Base-by-base conservation (phyloP, 1,140 invertebrate species). In the Hyles euphorbiae region DNA sequence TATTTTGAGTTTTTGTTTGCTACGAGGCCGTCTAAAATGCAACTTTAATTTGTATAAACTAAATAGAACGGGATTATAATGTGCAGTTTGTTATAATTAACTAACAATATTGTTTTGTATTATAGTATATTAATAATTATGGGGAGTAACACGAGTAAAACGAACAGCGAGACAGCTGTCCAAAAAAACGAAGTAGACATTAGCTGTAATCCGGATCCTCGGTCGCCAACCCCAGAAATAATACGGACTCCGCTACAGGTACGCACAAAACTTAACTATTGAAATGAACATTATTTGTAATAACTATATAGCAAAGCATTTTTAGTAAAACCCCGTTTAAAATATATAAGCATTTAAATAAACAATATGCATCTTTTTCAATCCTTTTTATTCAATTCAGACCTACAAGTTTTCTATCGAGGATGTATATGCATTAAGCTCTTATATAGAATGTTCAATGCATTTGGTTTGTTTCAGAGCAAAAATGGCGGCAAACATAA, bases 191-290 rank as follows among this genome's bases (percentile, higher is more conserved):
- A 81, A 12, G 63, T 51, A n/a, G 72, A 79, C 60, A 58, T 70
- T 56, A 65, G 56, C 66, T 70, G 56, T 64, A 84, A 79, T 74
- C 65, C 80, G 53, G 86, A 88, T 79, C 86, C 86, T 67, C 70
- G 86, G 63, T 88, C 86, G 61, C 86, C 86, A 53, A 87, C 86
- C 65, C 86, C 83, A 48, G 86, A 88, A 73, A 85, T 88, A 64
- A 65, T 71, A 53, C 76, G 86, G 45, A 88, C 86, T 54, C 86
- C 86, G 45, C 64, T 88, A 60, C 82, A 88, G 65, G 86, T 87
- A 76, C 58, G 56, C 76, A 66, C 5, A 22, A 22, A 22, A 22
- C 22, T 22, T 22, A 22, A 22, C 22, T 22, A 22, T 22, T 22
- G 22, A 22, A 22, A 22, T 22, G 22, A 22, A 22, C 22, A 22